Evolutionary conservation across 2,797 vertebrate species (phyloP).

Genomic region (Gambusia yucatana): DNA sequence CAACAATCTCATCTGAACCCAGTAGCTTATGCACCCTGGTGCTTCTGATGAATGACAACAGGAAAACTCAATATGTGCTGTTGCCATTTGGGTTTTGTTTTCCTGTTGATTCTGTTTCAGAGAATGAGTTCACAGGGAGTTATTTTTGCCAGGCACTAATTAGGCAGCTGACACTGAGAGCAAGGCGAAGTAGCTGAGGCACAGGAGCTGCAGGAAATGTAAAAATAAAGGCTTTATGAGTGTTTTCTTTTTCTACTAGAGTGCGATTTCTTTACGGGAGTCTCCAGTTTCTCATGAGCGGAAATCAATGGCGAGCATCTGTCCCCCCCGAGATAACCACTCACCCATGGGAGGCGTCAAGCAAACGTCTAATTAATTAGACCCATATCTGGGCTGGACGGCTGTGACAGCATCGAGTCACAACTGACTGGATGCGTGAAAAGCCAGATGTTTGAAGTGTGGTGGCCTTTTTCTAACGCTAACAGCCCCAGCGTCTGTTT

Average conservation of each 20-base stretch:
- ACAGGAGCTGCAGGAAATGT: background rate
- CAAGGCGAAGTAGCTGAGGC: background rate
- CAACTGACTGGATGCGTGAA: slow-evolving; percentile 36
- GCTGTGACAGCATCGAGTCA: slow-evolving; percentile 50
- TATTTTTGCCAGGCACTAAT: slow-evolving; percentile 33
- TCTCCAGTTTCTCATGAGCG: slow-evolving; percentile 56
- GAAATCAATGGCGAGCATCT: slow-evolving; percentile 77
- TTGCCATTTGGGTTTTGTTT: slow-evolving; percentile 16
- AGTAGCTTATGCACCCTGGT: slow-evolving; percentile 3
- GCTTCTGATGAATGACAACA: slow-evolving; percentile 6
- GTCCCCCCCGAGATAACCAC: slow-evolving; percentile 67
- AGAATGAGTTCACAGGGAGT: slow-evolving; percentile 14
- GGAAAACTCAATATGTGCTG: slow-evolving; percentile 22
- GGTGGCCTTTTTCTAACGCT: slow-evolving; percentile 51
- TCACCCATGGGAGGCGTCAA: slow-evolving; percentile 62
- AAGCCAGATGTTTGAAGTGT: slow-evolving; percentile 51
- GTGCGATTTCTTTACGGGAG: slow-evolving; percentile 48
- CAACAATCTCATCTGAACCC: slow-evolving; percentile 9
- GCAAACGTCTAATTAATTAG: slow-evolving; percentile 69
- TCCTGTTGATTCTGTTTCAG: slow-evolving; percentile 19
- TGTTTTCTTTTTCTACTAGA: background rate
- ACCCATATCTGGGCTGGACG: slow-evolving; percentile 22
- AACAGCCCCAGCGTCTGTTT: slow-evolving; percentile 38
- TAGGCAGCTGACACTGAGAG: slow-evolving; percentile 23
- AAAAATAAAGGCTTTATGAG: background rate